Base-by-base conservation (phyloP, 2,113 vertebrate genomes). In the Indicator maculatus region DNA sequence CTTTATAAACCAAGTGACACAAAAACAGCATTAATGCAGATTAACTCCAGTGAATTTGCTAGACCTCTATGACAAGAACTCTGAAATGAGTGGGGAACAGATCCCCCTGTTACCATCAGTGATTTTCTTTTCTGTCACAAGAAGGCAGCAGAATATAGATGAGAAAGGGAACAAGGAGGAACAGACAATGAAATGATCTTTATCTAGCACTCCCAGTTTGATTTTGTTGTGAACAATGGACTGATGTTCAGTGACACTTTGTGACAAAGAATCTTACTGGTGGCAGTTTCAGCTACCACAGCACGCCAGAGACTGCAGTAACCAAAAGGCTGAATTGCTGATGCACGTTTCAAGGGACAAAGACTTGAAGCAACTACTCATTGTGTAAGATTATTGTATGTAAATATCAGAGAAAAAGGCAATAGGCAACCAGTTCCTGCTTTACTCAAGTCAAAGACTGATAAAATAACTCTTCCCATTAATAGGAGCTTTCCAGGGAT, bases 31-130 rank as follows among this genome's bases (percentile, higher is more conserved):
- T 19, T 4, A 45, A 56, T 52, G 33, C 11, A 74, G 50, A 59
- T 58, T 31, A 44, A 56, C 15, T 50, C 60, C 19, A 67, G 17
- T 39, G 28, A 88, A 85, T 70, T 61, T 79, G 13, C 44, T 83
- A 50, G 39, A 45, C 6, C 6, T 59, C 2, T 72, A 6, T 18
- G 61, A 26, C 16, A 70, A 14, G 13, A 84, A 14, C 8, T 45
- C 28, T 66, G 50, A 38, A 7, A 11, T 21, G 26, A 93, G 23
- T 16, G 15, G 10, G 38, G 12, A 72, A 58, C 5, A 1, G 3
- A 69, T 44, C 1, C 16, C 20, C 15, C 21, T 41, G 0, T 17
- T 83, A 61, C n/a, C 0, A 1, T 16, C 0, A 3, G 7, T 18
- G 23, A 50, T 69, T 75, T 76, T 78, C 27, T 83, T 70, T 84